These are phyloP conservation scores for Coryphaenoides rupestris DNA, from an alignment of 2,113 vertebrate genomes.

Conservation along the genomic window DNA sequence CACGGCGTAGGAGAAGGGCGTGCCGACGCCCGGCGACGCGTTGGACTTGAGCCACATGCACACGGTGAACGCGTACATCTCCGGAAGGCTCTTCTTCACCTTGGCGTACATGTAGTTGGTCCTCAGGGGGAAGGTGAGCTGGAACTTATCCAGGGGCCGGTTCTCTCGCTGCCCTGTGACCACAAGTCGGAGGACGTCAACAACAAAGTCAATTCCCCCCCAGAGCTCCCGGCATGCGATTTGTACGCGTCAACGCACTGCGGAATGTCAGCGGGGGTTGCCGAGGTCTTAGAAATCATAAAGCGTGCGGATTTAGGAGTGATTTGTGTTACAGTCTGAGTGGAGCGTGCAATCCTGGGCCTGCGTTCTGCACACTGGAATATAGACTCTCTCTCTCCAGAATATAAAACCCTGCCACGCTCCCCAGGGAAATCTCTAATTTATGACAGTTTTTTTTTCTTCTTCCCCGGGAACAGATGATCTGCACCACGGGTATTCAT, in stretches of 20 bases:
- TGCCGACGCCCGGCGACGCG: constrained; percentile 92
- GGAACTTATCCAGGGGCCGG: constrained; percentile 93
- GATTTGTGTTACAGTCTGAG: constrained; percentile 40
- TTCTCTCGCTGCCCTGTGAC: constrained; percentile 87
- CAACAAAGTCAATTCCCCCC: too few species aligned
- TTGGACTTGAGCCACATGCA: constrained; percentile 98
- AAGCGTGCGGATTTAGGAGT: constrained; percentile 36
- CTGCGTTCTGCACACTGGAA: too few species aligned
- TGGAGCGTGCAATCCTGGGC: too few species aligned
- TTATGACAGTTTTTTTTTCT: too few species aligned
- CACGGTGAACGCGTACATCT: constrained; percentile 96
- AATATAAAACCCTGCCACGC: too few species aligned
- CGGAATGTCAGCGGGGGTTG: background rate
- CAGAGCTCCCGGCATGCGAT: too few species aligned
- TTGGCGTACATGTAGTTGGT: constrained; percentile 99
- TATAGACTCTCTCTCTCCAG: too few species aligned
- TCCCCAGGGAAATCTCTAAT: too few species aligned
- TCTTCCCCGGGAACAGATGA: too few species aligned
- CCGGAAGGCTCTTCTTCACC: constrained; percentile 92
- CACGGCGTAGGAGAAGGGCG: constrained; percentile 94
- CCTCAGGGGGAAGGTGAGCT: constrained; percentile 90
- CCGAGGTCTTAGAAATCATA: background rate
- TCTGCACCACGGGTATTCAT: too few species aligned
- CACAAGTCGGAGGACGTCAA: background rate
- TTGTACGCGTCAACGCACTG: too few species aligned